Conservation (phyloP, 1,140 invertebrate species). For the Gonioctena quinquepunctata region DNA sequence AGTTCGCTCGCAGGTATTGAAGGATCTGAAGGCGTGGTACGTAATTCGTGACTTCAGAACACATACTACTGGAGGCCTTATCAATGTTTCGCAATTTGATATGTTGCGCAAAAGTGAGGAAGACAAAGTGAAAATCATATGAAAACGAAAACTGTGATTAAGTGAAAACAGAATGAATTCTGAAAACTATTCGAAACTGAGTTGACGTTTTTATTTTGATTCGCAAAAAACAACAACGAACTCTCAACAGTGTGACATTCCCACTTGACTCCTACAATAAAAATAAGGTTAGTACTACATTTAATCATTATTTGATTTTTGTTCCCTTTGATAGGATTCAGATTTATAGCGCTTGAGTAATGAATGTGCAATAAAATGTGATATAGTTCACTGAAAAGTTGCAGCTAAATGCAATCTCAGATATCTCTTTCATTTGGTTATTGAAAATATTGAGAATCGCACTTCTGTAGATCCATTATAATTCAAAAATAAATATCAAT, state of each 20-base stretch:
- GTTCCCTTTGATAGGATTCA: background rate
- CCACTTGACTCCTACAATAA: conserved; percentile 14
- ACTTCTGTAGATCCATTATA: too few species aligned
- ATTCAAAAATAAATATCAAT: too few species aligned
- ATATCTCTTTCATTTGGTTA: too few species aligned
- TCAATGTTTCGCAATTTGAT: conserved; percentile 8
- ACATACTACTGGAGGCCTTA: conserved; percentile 4
- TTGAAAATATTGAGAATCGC: too few species aligned
- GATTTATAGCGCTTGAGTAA: background rate
- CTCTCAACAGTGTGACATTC: background rate
- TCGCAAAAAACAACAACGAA: background rate
- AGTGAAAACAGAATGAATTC: background rate
- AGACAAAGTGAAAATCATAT: background rate
- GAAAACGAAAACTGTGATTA: conserved; percentile 4
- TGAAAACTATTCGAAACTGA: background rate
- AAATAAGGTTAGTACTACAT: conserved; percentile 27
- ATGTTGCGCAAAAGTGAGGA: conserved; percentile 1
- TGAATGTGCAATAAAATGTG: too few species aligned
- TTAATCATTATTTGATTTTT: too few species aligned
- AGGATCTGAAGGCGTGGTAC: conserved; percentile 20
- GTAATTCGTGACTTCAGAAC: conserved; percentile 18
- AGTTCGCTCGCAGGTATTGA: conserved; percentile 21
- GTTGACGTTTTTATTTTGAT: background rate
- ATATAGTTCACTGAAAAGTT: too few species aligned
- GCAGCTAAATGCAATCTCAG: too few species aligned